phyloP scores from a whole-genome alignment of 1,140 invertebrate species.

The Scaptomyza montana region DNA sequence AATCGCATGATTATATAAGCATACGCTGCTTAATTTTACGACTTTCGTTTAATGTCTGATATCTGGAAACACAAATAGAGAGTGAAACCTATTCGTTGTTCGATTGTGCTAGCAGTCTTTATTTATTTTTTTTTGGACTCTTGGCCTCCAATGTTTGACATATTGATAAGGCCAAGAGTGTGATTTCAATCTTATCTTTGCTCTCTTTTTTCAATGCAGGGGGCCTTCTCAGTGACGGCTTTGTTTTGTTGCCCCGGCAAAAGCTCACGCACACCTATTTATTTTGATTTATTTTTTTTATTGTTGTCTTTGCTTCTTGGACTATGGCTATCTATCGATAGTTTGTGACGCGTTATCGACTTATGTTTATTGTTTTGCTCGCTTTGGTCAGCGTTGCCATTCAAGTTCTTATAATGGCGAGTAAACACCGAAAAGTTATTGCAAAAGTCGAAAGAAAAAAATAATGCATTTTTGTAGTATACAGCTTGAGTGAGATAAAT shows the following conservation, averaged over 20 bases:
- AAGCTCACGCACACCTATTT: constrained; percentile 2
- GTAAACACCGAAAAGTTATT: background rate
- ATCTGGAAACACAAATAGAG: constrained; percentile 3
- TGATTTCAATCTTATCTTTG: constrained; percentile 16
- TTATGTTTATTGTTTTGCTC: background rate
- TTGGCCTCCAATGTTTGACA: constrained; percentile 26
- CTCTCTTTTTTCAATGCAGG: constrained; percentile 2
- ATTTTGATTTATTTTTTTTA: background rate
- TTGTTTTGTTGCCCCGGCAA: background rate
- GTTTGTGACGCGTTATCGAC: constrained; percentile 5
- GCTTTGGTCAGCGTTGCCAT: background rate
- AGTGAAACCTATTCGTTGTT: constrained; percentile 10
- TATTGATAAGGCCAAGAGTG: constrained; percentile 28
- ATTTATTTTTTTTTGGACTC: background rate
- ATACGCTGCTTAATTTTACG: background rate
- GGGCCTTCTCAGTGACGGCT: too few species aligned
- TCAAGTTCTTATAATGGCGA: background rate
- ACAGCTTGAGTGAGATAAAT: too few species aligned
- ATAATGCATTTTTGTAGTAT: too few species aligned
- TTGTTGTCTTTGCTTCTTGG: background rate
- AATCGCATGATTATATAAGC: constrained; percentile 43
- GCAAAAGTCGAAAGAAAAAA: too few species aligned
- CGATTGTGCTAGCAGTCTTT: background rate
- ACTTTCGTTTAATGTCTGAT: constrained; percentile 3
- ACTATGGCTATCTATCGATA: constrained; percentile 13